Conservation (phyloP, 2,797 vertebrate genomes). For the Simalia tracyae region DNA sequence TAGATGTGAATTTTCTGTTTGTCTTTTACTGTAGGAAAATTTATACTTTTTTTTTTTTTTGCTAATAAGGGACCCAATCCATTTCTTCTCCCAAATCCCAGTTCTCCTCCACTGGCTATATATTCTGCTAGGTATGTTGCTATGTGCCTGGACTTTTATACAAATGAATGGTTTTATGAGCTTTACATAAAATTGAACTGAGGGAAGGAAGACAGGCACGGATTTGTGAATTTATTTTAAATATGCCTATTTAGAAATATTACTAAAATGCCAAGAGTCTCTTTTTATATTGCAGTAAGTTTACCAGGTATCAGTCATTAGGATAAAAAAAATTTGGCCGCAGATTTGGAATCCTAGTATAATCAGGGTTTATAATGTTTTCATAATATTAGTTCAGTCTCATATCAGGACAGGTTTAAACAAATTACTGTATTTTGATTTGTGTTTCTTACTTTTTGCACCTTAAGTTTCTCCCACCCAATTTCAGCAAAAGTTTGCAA, state of each 20-base stretch:
- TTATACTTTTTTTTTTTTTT: background rate
- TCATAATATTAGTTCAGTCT: background rate
- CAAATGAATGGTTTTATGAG: background rate
- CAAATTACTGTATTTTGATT: background rate
- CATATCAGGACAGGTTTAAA: background rate
- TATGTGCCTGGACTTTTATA: background rate
- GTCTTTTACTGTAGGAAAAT: background rate
- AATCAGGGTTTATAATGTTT: background rate
- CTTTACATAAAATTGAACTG: background rate
- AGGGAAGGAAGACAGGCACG: too few species aligned
- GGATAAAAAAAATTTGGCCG: background rate
- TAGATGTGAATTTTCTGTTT: slow-evolving; percentile 13
- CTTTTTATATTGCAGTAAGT: background rate
- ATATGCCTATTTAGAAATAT: background rate
- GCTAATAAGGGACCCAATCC: background rate
- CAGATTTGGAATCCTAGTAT: background rate
- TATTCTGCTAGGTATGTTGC: background rate
- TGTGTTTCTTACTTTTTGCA: background rate
- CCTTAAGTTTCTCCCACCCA: background rate
- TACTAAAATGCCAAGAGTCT: background rate
- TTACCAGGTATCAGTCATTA: background rate
- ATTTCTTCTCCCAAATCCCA: background rate
- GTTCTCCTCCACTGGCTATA: background rate
- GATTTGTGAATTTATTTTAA: background rate
- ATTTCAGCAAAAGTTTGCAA: background rate